phyloP scores from a whole-genome alignment of 2,888 invertebrate species.

The Creontiades dilutus region DNA sequence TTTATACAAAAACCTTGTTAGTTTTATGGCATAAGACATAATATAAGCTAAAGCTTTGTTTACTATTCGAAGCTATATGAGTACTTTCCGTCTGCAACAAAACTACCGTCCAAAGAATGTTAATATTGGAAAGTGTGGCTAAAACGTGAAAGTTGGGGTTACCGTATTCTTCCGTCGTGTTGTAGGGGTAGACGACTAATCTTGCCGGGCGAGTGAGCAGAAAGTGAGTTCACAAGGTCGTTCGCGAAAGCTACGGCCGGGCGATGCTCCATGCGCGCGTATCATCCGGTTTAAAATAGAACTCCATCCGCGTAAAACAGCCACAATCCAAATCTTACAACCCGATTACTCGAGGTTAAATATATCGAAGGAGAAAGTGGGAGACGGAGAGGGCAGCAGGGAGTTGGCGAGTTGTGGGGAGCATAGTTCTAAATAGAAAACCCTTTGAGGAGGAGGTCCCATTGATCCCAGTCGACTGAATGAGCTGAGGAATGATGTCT shows the following conservation, averaged over 20 bases:
- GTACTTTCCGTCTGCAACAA: too few relatives aligned
- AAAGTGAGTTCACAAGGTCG: constrained; percentile 40
- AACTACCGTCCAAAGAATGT: neutral
- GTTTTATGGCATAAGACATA: too few relatives aligned
- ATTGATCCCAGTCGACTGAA: neutral
- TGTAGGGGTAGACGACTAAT: neutral
- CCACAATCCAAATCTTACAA: constrained; percentile 42
- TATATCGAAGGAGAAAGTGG: neutral
- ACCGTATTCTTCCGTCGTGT: constrained; percentile 20
- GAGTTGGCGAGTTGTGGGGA: neutral
- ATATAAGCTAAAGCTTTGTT: too few relatives aligned
- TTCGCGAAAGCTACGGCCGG: constrained; percentile 27
- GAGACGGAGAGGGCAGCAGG: neutral
- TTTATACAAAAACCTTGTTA: too few relatives aligned
- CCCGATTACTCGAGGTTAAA: constrained; percentile 38
- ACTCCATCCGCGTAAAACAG: constrained; percentile 31
- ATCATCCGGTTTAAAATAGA: constrained; percentile 44
- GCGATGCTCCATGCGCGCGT: neutral
- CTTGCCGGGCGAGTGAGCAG: neutral
- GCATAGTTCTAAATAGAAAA: neutral
- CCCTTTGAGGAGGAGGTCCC: neutral
- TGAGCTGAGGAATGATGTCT: neutral
- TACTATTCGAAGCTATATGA: too few relatives aligned
- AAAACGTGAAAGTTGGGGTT: neutral
- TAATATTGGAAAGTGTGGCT: neutral